A percentile compares a stretch with the other conserved stretches of the same genome.
phyloP scores from a whole-genome alignment of 2,113 vertebrate genomes.

The Percopsis transmontana region DNA sequence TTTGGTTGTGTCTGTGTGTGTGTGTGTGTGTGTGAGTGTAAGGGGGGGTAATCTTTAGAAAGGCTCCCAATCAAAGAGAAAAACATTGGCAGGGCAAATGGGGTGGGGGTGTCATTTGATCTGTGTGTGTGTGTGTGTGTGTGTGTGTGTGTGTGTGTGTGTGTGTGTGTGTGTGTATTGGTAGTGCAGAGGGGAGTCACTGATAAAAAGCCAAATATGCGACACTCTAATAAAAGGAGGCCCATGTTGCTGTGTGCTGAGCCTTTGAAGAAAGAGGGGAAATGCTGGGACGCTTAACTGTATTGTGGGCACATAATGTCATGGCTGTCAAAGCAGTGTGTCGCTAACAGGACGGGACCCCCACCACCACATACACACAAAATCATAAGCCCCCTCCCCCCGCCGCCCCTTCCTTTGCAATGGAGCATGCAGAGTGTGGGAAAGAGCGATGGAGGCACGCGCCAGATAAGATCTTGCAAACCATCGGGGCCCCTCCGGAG shows the following conservation, averaged over 20 bases:
- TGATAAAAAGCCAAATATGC: slow-evolving; percentile 75
- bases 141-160: slow-evolving; percentile 2
- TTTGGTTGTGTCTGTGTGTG: slow-evolving; percentile 31
- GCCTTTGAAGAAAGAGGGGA: slow-evolving; percentile 67
- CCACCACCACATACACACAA: slow-evolving; percentile 50
- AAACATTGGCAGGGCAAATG: slow-evolving; percentile 78
- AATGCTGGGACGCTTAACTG: slow-evolving; percentile 65
- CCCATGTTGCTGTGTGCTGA: slow-evolving; percentile 62
- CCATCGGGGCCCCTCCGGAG: slow-evolving; percentile 64
- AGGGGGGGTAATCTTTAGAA: slow-evolving; percentile 76
- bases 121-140: slow-evolving; percentile 7
- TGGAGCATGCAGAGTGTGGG: slow-evolving; percentile 84
- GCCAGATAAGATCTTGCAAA: slow-evolving; percentile 83
- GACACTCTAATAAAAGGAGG: slow-evolving; percentile 71
- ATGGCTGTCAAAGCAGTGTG: slow-evolving; percentile 83
- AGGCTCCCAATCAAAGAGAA: slow-evolving; percentile 83
- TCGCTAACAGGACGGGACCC: slow-evolving; percentile 77
- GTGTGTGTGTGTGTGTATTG: background rate
- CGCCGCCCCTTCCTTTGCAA: slow-evolving; percentile 63
- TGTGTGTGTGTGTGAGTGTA: slow-evolving; percentile 23
- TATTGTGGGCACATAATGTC: slow-evolving; percentile 83
- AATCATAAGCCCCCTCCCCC: slow-evolving; percentile 24
- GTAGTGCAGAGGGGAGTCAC: slow-evolving; percentile 3
- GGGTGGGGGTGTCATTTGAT: slow-evolving; percentile 1
- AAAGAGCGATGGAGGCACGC: slow-evolving; percentile 84